A percentile compares a stretch with the other conserved stretches of the same genome.
These are phyloP conservation scores for Eidolon helvum DNA, from an alignment of 2,113 vertebrate species.

Conservation along the genomic window DNA sequence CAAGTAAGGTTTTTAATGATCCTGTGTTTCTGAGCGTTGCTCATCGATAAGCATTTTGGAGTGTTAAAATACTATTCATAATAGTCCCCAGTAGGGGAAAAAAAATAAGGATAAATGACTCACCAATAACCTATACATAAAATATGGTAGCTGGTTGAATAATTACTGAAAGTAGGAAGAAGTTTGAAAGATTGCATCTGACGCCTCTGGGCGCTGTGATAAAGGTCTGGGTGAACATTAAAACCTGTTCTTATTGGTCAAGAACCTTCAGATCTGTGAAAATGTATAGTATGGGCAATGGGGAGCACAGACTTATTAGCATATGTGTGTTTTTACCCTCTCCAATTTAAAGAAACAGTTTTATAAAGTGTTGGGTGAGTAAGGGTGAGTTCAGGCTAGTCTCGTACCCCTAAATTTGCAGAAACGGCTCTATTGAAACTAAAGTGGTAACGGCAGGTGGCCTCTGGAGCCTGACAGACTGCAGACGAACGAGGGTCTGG, in stretches of 20 bases:
- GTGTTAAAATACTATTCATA: background rate
- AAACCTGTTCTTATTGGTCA: background rate
- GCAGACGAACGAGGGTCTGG: background rate
- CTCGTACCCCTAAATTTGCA: background rate
- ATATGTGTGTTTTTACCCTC: background rate
- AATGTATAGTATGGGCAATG: too few species aligned
- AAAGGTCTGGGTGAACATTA: background rate
- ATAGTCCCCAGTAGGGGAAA: background rate
- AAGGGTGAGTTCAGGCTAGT: background rate
- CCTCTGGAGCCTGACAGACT: constrained; percentile 7
- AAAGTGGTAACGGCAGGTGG: background rate
- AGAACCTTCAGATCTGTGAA: background rate
- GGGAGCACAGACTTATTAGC: background rate
- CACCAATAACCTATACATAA: background rate
- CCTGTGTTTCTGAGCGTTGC: background rate
- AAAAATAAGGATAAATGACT: background rate
- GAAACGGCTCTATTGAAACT: background rate
- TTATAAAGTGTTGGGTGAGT: background rate
- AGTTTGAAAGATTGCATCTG: background rate
- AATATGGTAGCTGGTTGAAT: background rate
- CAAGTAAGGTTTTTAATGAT: background rate
- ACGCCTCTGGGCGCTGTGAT: background rate
- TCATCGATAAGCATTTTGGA: constrained; percentile 17
- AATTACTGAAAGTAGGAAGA: background rate
- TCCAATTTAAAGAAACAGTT: background rate